Conservation (phyloP, 2,888 invertebrate genomes). For the Nemapogon koenigi region DNA sequence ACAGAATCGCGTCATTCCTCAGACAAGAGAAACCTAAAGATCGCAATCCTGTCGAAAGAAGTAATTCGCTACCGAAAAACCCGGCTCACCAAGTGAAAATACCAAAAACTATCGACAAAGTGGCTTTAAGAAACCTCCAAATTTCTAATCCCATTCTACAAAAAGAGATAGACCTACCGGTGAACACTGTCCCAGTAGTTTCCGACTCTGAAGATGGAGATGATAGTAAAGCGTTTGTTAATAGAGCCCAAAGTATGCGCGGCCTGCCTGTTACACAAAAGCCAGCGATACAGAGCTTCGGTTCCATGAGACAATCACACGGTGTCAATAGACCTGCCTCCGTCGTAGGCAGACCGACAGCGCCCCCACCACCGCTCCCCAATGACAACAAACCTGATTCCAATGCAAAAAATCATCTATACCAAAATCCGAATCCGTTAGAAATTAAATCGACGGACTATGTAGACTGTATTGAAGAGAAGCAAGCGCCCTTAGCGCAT, state of each 20-base stretch:
- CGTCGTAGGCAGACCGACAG: slow-evolving; percentile 75
- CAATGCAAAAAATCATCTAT: slow-evolving; percentile 53
- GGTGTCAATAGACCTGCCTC: slow-evolving; percentile 75
- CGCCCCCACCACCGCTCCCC: slow-evolving; percentile 78
- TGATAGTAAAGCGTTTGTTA: slow-evolving; percentile 66
- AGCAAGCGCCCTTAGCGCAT: slow-evolving; percentile 66
- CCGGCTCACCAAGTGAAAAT: slow-evolving; percentile 66
- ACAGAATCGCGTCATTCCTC: slow-evolving; percentile 78
- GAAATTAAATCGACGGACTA: slow-evolving; percentile 64
- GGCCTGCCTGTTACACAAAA: slow-evolving; percentile 58
- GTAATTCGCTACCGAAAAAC: slow-evolving; percentile 66
- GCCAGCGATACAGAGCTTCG: slow-evolving; percentile 76
- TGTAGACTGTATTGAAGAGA: slow-evolving; percentile 80
- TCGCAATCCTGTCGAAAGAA: slow-evolving; percentile 54
- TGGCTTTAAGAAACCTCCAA: slow-evolving; percentile 74
- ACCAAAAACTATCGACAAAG: slow-evolving; percentile 73
- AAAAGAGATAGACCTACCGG: slow-evolving; percentile 67
- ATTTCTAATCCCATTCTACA: slow-evolving; percentile 86
- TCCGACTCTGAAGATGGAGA: slow-evolving; percentile 58
- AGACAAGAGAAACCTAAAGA: slow-evolving; percentile 66
- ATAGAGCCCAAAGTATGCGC: slow-evolving; percentile 84
- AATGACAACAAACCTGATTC: slow-evolving; percentile 23
- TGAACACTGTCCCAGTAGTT: slow-evolving; percentile 67
- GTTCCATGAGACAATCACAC: slow-evolving; percentile 80
- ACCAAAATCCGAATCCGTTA: slow-evolving; percentile 60